phyloP scores from a whole-genome alignment of 2,113 vertebrate species.

The Trogon surrucura region DNA sequence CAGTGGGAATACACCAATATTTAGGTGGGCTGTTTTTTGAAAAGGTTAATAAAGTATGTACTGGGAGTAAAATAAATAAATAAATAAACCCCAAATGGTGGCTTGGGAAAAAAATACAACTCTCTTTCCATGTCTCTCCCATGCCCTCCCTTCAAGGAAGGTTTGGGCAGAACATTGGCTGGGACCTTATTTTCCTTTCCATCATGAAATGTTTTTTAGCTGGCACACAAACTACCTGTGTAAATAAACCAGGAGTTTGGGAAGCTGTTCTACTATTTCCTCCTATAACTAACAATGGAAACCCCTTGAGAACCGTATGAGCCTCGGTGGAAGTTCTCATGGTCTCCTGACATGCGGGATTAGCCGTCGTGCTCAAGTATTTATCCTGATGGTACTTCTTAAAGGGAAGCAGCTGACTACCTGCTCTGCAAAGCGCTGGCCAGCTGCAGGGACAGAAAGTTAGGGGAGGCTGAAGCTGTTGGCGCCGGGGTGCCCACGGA shows the following conservation, averaged over 20 bases:
- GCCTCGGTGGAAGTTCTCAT: background rate
- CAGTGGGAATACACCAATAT: background rate
- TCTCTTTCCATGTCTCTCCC: background rate
- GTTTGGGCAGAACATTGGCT: conserved; percentile 39
- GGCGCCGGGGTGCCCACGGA: rapidly evolving
- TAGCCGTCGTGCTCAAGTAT: conserved; percentile 18
- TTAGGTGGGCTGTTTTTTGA: background rate
- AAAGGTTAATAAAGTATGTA: background rate
- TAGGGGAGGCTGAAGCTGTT: background rate
- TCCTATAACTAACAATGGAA: conserved; percentile 65
- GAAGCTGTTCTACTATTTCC: conserved; percentile 62
- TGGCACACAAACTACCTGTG: conserved; percentile 49
- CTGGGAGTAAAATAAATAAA: background rate
- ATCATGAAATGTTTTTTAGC: conserved; percentile 57
- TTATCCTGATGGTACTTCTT: background rate
- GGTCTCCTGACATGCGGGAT: conserved; percentile 12
- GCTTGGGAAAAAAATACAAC: background rate
- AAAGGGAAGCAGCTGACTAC: background rate
- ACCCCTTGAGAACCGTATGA: conserved; percentile 41
- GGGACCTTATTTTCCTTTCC: conserved; percentile 69
- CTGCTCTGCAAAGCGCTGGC: background rate
- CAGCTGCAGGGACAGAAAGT: background rate
- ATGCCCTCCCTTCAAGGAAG: background rate
- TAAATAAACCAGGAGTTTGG: conserved; percentile 58
- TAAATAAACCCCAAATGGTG: rapidly evolving